Conservation (phyloP, 1,140 invertebrate genomes). For the Oncopodura yosiiana region DNA sequence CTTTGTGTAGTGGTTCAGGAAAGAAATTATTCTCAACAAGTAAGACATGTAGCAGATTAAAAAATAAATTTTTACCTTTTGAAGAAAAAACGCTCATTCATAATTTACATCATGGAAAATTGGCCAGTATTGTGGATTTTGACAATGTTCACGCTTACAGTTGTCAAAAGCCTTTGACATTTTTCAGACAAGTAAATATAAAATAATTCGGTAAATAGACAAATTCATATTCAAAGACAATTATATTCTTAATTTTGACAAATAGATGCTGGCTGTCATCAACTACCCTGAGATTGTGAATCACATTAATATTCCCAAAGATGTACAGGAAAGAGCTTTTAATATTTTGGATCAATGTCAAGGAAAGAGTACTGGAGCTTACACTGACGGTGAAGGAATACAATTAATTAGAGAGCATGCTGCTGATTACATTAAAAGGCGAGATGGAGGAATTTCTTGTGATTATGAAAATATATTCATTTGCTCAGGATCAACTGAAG, state of each 20-base stretch:
- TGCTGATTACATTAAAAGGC: constrained; percentile 71
- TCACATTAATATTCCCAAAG: constrained; percentile 62
- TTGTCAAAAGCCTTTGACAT: constrained; percentile 89
- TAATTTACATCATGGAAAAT: no score
- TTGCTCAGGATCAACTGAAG: constrained; percentile 80
- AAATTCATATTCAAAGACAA: constrained; percentile 3
- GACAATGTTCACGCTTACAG: no score
- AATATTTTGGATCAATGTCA: constrained; percentile 66
- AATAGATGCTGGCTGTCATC: constrained; percentile 64
- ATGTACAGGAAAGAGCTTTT: constrained; percentile 68
- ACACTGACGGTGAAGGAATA: constrained; percentile 85
- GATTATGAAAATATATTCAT: constrained; percentile 73
- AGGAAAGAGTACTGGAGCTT: constrained; percentile 73
- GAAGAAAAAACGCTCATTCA: no score
- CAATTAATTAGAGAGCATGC: constrained; percentile 80
- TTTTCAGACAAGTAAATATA: constrained; percentile 50
- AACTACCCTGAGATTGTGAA: constrained; percentile 64
- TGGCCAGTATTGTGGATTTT: constrained; percentile 95
- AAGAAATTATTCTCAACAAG: no score
- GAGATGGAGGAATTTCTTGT: constrained; percentile 67
- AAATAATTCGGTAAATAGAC: no score
- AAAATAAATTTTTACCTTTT: no score
- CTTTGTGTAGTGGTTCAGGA: no score
- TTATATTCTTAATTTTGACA: background rate
- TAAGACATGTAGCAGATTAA: no score